Base-by-base conservation (phyloP, 35 echinoderm and acorn worm species). In the Acanthaster planci region DNA sequence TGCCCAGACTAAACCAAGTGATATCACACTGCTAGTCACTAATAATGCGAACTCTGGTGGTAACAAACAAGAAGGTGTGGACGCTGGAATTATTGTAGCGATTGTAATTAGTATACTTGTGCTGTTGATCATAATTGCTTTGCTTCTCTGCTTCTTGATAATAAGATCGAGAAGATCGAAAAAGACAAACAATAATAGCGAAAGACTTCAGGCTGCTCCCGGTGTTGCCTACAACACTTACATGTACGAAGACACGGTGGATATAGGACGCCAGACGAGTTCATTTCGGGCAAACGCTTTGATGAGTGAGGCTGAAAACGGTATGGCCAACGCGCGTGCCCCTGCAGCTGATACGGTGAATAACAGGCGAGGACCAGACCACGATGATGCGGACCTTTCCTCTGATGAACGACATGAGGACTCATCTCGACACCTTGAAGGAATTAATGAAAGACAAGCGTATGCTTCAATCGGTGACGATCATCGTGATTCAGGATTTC, bases 401-500 rank as follows among this genome's bases (percentile, higher is more conserved):
- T n/a, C n/a, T n/a, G n/a, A n/a, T n/a, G n/a, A n/a, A 10, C 7
- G 26, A 27, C 29, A 34, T 26, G 15, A 31, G 2, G 7, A 31
- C 14, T 26, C 64, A 72, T 10, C n/a, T 15, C 15, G 7, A 12
- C 0, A 26, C 10, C 22, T 7, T 72, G 29, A 72, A 19, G 64
- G 64, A 26, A 10, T 21, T 29, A 1, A 3, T 14, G 22, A 21
- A 7, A 26, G 64, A 72, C 26, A 72, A 29, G 34, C 18, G 26
- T 72, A 72, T 34, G 64, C 64, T 10, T 72, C 64, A 72, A 34
- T 72, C 64, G 64, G 64, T 9, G 15, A 23, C 19, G 64, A 59
- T 26, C 64, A 0, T 9, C 64, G 30, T 21, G 64, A 29, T 29
- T 19, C 23, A 10, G 23, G 26, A 31, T 26, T 26, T 2, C 22